Conservation (phyloP, 2,113 vertebrate genomes). For the Phasianus colchicus region DNA sequence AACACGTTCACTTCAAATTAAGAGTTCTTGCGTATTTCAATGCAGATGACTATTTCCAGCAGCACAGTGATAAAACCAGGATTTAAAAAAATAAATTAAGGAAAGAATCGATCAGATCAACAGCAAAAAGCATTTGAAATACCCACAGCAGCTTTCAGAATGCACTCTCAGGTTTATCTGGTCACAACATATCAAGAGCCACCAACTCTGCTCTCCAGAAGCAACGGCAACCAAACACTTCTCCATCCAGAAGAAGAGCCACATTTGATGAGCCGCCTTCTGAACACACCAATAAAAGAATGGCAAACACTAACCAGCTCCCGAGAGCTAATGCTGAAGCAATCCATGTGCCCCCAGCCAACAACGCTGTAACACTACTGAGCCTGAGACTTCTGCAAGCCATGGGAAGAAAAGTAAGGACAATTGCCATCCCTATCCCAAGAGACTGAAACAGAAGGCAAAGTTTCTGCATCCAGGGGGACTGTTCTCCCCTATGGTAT, state of each 20-base stretch:
- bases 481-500: not conserved
- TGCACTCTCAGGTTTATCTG: not conserved
- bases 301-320: not conserved
- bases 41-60: not conserved
- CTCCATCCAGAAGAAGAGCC: not conserved
- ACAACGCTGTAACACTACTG: not conserved
- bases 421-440: not conserved
- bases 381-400: not conserved
- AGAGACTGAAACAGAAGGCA: not conserved
- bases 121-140: not conserved
- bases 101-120: not conserved
- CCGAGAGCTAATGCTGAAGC: not conserved
- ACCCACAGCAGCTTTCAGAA: not conserved
- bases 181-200: not conserved
- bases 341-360: not conserved
- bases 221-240: not conserved
- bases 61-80: not conserved
- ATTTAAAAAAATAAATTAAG: not conserved
- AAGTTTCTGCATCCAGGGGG: not conserved
- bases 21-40: not conserved
- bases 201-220: not conserved
- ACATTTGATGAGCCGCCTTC: not conserved
- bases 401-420: not conserved
- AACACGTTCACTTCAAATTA: not conserved
- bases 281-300: not conserved